phyloP scores from a whole-genome alignment of 2,113 vertebrate species.

The Pseudopipra pipra region DNA sequence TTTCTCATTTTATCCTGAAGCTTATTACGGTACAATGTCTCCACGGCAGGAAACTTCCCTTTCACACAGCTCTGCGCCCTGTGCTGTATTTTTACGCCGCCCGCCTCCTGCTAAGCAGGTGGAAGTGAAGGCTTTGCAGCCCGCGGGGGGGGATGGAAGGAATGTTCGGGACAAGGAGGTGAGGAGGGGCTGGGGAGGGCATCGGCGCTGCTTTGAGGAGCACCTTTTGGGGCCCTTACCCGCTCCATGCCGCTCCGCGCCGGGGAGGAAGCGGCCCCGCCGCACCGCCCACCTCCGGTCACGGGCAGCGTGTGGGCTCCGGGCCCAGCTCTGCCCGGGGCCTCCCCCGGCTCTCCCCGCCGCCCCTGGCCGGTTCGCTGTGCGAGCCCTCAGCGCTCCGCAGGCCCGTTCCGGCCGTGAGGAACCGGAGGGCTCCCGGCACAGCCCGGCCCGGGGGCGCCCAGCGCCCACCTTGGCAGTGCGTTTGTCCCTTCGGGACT shows the following conservation, averaged over 20 bases:
- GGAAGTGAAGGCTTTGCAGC: neutral
- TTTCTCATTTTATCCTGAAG: neutral
- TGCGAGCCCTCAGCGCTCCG: neutral
- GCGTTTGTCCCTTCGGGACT: rapidly evolving
- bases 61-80: neutral
- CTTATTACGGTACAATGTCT: neutral
- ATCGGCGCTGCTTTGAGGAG: too few species aligned
- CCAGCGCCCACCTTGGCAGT: rapidly evolving
- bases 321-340: neutral
- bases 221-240: neutral
- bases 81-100: neutral
- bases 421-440: too few species aligned
- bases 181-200: rapidly evolving
- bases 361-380: too few species aligned
- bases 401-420: neutral
- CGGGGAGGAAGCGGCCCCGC: neutral
- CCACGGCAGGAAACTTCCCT: too few species aligned
- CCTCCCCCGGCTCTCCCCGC: neutral
- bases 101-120: too few species aligned
- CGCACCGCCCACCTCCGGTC: neutral
- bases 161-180: neutral
- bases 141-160: neutral
- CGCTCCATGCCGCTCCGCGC: neutral
- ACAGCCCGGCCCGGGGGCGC: neutral
- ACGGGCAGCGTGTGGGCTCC: neutral